Evolutionary conservation across 2,888 invertebrate genomes (phyloP).

Genomic region (Phania funesta): DNA sequence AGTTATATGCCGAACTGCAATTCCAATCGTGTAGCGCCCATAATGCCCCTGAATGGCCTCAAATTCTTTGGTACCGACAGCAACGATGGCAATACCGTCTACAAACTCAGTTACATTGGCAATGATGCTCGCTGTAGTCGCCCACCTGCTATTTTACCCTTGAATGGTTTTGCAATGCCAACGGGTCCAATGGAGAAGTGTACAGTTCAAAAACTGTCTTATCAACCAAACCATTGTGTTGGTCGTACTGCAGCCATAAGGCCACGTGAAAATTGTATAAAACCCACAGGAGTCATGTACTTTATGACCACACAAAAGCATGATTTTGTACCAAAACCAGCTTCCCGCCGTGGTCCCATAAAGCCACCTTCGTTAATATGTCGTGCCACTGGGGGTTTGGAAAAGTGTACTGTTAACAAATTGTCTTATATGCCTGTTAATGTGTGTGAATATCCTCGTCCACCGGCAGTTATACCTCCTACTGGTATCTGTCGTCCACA

Average conservation of each 20-base stretch:
- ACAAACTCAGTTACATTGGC: slow-evolving; percentile 77
- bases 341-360: slow-evolving; percentile 76
- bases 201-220: slow-evolving; percentile 81
- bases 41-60: slow-evolving; percentile 72
- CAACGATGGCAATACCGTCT: slow-evolving; percentile 75
- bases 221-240: slow-evolving; percentile 82
- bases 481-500: slow-evolving; percentile 75
- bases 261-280: slow-evolving; percentile 83
- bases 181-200: slow-evolving; percentile 75
- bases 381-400: slow-evolving; percentile 74
- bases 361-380: slow-evolving; percentile 73
- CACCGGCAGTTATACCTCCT: slow-evolving; percentile 72
- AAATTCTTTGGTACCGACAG: slow-evolving; percentile 75
- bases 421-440: slow-evolving; percentile 78
- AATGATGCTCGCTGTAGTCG: slow-evolving; percentile 73
- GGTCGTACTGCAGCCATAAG: slow-evolving; percentile 82
- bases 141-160: slow-evolving; percentile 74
- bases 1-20: slow-evolving; percentile 79
- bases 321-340: slow-evolving; percentile 86
- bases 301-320: slow-evolving; percentile 87
- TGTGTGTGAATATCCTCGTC: slow-evolving; percentile 73
- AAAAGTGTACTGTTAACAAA: slow-evolving; percentile 78
- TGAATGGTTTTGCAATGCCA: slow-evolving; percentile 72
- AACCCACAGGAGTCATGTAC: slow-evolving; percentile 86
- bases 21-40: slow-evolving; percentile 70